These are phyloP conservation scores for Oryzias woworae DNA, from an alignment of 2,113 vertebrate genomes.

Conservation along the genomic window DNA sequence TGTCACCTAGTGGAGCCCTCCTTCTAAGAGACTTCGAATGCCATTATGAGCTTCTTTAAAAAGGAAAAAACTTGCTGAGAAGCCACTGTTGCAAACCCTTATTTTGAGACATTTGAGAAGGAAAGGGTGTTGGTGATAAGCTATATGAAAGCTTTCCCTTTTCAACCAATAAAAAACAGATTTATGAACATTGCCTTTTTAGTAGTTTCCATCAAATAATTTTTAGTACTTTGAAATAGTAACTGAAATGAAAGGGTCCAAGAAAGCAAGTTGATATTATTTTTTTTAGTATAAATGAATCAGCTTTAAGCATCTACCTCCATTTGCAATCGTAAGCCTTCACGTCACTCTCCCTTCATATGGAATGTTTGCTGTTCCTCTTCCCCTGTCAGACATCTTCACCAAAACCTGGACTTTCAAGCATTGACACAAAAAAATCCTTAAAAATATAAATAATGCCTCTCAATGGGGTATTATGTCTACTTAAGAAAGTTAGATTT, in stretches of 20 bases:
- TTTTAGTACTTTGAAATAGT: not conserved
- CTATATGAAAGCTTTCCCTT: slow-evolving; percentile 39
- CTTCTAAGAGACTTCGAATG: slow-evolving; percentile 73
- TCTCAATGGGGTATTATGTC: slow-evolving; percentile 61
- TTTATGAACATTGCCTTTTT: not conserved
- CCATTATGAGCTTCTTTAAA: slow-evolving; percentile 77
- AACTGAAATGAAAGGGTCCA: too few species aligned
- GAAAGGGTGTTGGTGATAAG: slow-evolving; percentile 56
- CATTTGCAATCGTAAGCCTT: too few species aligned
- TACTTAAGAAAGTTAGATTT: slow-evolving; percentile 60
- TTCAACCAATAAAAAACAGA: too few species aligned
- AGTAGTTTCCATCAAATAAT: not conserved
- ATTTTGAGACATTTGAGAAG: slow-evolving; percentile 48
- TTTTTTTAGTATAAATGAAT: too few species aligned
- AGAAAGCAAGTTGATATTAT: too few species aligned
- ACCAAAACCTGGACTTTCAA: slow-evolving; percentile 34
- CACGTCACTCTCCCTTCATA: not conserved
- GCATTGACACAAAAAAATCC: slow-evolving; percentile 56
- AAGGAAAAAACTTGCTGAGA: slow-evolving; percentile 63
- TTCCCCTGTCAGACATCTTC: slow-evolving; percentile 32
- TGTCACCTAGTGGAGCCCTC: slow-evolving; percentile 81
- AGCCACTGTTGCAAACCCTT: slow-evolving; percentile 53
- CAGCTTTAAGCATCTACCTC: too few species aligned
- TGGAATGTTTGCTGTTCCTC: slow-evolving; percentile 31
- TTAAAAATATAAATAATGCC: slow-evolving; percentile 65